Evolutionary conservation across 2,113 vertebrate genomes (phyloP).

Genomic region (Psephotus haematonotus): DNA sequence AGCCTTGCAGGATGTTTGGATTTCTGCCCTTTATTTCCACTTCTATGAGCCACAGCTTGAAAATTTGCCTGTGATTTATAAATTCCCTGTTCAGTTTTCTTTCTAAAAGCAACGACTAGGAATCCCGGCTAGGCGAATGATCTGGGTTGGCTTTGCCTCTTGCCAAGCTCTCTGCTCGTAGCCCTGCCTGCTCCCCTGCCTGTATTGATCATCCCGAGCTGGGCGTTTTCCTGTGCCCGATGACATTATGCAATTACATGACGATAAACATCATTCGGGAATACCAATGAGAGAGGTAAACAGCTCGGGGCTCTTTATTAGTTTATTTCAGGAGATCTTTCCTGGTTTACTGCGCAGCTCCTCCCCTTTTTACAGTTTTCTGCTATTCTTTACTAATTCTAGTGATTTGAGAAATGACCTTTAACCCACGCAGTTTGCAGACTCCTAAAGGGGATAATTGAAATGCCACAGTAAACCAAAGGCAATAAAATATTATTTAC

Average conservation of each 20-base stretch:
- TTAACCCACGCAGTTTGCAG: slow-evolving; percentile 79
- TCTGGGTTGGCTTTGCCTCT: slow-evolving; percentile 15
- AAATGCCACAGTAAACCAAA: slow-evolving; percentile 79
- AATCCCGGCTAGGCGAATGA: not conserved
- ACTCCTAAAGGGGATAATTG: slow-evolving; percentile 74
- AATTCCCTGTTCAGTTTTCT: slow-evolving; percentile 29
- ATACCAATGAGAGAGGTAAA: slow-evolving; percentile 81
- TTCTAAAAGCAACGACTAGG: not conserved
- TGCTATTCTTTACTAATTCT: slow-evolving; percentile 82
- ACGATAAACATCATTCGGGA: slow-evolving; percentile 67
- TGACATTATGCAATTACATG: slow-evolving; percentile 48
- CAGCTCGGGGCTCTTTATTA: slow-evolving; percentile 86
- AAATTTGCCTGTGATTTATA: slow-evolving; percentile 38
- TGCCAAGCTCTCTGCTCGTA: slow-evolving; percentile 29
- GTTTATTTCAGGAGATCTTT: slow-evolving; percentile 91
- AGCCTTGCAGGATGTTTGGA: slow-evolving; percentile 62
- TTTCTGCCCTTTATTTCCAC: slow-evolving; percentile 65
- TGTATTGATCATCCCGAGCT: not conserved
- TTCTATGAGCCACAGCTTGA: slow-evolving; percentile 23
- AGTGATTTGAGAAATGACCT: slow-evolving; percentile 78
- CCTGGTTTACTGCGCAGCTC: slow-evolving; percentile 85
- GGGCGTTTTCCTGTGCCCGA: not conserved
- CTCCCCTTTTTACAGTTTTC: slow-evolving; percentile 81
- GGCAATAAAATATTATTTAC: slow-evolving; percentile 82
- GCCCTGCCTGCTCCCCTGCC: not conserved